Conservation (phyloP, 2,888 invertebrate species). For the Teinopalpus imperialis region DNA sequence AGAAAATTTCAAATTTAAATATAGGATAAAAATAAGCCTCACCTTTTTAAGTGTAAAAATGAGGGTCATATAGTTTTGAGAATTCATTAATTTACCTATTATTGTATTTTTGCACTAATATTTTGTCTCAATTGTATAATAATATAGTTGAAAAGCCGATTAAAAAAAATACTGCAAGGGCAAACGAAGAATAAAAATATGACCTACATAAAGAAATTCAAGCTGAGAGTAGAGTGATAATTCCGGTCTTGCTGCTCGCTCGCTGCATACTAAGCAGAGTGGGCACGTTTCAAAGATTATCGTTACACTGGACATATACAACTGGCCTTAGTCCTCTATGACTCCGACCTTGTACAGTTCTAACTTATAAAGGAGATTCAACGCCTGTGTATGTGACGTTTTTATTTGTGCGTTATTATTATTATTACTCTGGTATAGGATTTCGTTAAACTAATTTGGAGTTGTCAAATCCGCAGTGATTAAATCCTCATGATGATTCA, state of each 20-base stretch:
- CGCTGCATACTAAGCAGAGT: constrained; percentile 14
- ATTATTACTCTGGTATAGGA: too few species aligned
- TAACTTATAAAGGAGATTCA: not conserved
- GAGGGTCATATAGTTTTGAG: too few species aligned
- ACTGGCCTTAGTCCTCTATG: not conserved
- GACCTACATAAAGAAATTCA: constrained; percentile 36
- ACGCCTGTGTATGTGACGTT: not conserved
- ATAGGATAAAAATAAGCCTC: too few species aligned
- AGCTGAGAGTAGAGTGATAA: constrained; percentile 36
- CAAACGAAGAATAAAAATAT: constrained; percentile 28
- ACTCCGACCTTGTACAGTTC: constrained; percentile 6
- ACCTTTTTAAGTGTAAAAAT: too few species aligned
- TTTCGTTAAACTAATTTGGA: too few species aligned
- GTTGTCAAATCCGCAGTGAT: too few species aligned
- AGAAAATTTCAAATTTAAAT: too few species aligned
- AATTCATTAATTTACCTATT: too few species aligned
- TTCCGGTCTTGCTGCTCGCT: constrained; percentile 27
- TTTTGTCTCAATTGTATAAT: too few species aligned
- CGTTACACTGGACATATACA: constrained; percentile 3
- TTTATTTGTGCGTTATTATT: too few species aligned
- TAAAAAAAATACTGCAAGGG: constrained; percentile 1
- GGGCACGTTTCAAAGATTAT: constrained; percentile 18
- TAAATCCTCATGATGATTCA: too few species aligned
- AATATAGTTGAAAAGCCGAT: not conserved
- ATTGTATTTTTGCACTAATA: too few species aligned